Evolutionary conservation across 2,888 invertebrate species (phyloP).

Genomic region (Phoenoteleia sp.): DNA sequence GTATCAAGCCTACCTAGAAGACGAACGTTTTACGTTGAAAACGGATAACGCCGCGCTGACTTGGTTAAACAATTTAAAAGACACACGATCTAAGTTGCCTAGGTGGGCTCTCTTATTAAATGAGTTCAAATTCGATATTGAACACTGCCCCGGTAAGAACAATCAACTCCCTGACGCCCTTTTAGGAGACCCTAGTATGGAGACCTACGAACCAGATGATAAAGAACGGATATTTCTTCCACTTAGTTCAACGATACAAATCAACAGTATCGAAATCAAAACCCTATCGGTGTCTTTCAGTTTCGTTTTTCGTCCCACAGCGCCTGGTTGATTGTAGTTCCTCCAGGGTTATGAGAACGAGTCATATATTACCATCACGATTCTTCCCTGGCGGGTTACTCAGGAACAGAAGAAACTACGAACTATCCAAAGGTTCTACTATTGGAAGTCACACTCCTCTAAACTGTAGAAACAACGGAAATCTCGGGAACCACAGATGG

Average conservation of each 20-base stretch:
- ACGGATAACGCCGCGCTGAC: conserved; percentile 8
- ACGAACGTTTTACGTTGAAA: neutral
- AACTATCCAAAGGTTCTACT: conserved; percentile 28
- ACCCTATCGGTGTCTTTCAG: neutral
- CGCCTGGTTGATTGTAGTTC: conserved; percentile 13
- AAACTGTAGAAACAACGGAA: too few species aligned
- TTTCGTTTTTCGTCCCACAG: neutral
- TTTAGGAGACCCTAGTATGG: too few species aligned
- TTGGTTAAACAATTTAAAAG: conserved; percentile 11
- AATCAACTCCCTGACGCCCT: conserved; percentile 30
- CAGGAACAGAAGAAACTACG: conserved; percentile 73
- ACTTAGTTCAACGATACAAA: neutral
- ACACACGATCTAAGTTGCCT: neutral
- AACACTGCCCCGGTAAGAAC: too few species aligned
- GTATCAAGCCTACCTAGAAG: conserved; percentile 52
- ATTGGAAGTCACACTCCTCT: conserved; percentile 57
- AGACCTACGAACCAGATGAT: conserved; percentile 16
- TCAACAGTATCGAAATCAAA: too few species aligned
- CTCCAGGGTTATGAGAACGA: neutral
- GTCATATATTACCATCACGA: conserved; percentile 50
- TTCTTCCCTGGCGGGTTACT: conserved; percentile 62
- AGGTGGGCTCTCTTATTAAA: conserved; percentile 14
- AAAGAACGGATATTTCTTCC: conserved; percentile 2
- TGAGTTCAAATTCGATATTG: conserved; percentile 22
- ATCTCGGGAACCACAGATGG: too few species aligned